Evolutionary conservation across 2,888 invertebrate genomes (phyloP), one percentile per base, ranked within the genome.

Genomic region (Cylindroiulus punctatus): DNA sequence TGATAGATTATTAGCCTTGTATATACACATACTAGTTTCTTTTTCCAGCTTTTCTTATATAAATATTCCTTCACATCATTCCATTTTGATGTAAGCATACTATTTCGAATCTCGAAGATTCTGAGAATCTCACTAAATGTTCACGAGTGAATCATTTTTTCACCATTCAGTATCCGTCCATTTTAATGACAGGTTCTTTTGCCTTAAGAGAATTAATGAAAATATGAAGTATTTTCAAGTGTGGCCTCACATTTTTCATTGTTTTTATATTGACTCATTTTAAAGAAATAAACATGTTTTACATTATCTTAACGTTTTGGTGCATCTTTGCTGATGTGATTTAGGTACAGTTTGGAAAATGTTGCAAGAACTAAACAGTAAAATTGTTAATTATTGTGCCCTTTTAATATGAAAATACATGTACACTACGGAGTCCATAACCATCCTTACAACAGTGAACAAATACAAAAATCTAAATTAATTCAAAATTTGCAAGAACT

Each of bases 261-360:
- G 22, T 57, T 57, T 57, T 57, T 57, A 57, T 57, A 57, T 57
- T n/a, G 57, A 57, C 57, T 57, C 57, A n/a, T 57, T 57, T 57
- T 22, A 57, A 57, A 57, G 22, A 22, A 57, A 57, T 22, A 57
- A 57, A 57, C 36, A 36, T 36, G 17, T 19, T 57, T 57, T 57
- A n/a, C n/a, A 57, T 57, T n/a, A 57, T 57, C n/a, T n/a, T 57
- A 12, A 12, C 19, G 19, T 12, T 47, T 44, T 47, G 17, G 8
- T 14, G 7, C 36, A 36, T 36, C 36, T 36, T 36, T 36, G n/a
- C n/a, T n/a, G n/a, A n/a, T 36, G 36, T 36, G 2, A 36, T 7
- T 36, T 36, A 4, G 3, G 36, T 36, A 36, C n/a, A n/a, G n/a
- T n/a, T n/a, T n/a, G n/a, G n/a, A n/a, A n/a, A n/a, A n/a, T n/a